These are phyloP conservation scores for Dynastes grantii DNA, from an alignment of 2,888 invertebrate genomes.

Conservation along the genomic window DNA sequence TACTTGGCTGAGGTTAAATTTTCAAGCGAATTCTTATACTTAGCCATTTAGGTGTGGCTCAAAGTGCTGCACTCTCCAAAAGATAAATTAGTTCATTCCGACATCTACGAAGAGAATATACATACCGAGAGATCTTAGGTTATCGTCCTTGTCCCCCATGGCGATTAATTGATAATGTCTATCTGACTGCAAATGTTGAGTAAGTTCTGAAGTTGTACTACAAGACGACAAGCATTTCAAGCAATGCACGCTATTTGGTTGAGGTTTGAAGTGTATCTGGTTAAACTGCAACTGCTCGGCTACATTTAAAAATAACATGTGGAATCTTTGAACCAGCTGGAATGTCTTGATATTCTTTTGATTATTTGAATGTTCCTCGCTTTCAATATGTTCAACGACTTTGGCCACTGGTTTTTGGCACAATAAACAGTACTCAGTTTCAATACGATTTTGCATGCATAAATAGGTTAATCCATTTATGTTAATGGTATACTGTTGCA, in stretches of 20 bases:
- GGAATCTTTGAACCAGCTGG: background rate
- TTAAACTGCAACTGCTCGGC: background rate
- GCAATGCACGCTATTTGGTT: background rate
- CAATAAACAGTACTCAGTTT: conserved; percentile 13
- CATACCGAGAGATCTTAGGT: background rate
- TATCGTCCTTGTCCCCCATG: background rate
- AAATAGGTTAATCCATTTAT: background rate
- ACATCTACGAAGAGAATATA: background rate
- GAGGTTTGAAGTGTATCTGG: background rate
- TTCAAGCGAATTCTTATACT: too few species aligned
- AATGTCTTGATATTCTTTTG: background rate
- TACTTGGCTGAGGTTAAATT: too few species aligned
- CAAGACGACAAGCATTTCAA: background rate
- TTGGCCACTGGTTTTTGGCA: background rate
- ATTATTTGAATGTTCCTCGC: background rate
- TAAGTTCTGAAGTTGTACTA: background rate
- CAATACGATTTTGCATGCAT: conserved; percentile 22
- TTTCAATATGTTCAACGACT: conserved; percentile 8
- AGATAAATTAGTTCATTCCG: too few species aligned
- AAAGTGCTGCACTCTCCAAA: too few species aligned
- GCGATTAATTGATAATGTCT: background rate
- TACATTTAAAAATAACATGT: background rate
- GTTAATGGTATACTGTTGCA: background rate
- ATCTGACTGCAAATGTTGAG: background rate
- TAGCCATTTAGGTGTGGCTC: too few species aligned